These are phyloP conservation scores for Falco peregrinus DNA, from an alignment of 2,797 vertebrate species.

Conservation along the genomic window DNA sequence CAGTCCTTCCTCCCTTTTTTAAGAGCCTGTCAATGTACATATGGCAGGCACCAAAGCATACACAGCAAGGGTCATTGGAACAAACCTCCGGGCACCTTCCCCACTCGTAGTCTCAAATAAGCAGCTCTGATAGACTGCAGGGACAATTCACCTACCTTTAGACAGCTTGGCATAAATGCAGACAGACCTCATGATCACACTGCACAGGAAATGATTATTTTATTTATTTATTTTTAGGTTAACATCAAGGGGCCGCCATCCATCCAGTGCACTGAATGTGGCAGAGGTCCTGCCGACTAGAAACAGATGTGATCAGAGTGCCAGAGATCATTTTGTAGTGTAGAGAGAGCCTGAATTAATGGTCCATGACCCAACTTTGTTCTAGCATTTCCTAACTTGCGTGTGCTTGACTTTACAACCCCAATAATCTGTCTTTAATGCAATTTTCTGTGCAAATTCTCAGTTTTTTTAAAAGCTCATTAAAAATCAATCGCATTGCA, in stretches of 20 bases:
- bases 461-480: background rate
- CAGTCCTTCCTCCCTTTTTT: background rate
- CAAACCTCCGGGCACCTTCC: background rate
- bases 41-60: background rate
- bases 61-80: background rate
- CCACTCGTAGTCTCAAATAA: background rate
- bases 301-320: background rate
- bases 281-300: background rate
- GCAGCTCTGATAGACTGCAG: background rate
- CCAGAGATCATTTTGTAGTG: background rate
- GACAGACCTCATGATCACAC: background rate
- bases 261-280: background rate
- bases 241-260: background rate
- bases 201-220: background rate
- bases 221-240: background rate
- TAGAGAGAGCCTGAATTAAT: constrained; percentile 2
- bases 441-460: constrained; percentile 2
- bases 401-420: background rate
- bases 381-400: background rate
- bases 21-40: background rate
- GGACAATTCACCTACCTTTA: background rate
- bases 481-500: constrained; percentile 21
- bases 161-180: background rate
- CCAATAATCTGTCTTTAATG: background rate
- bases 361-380: background rate